These are phyloP conservation scores for Girardinus metallicus DNA, from an alignment of 2,797 vertebrate species.

Conservation along the genomic window DNA sequence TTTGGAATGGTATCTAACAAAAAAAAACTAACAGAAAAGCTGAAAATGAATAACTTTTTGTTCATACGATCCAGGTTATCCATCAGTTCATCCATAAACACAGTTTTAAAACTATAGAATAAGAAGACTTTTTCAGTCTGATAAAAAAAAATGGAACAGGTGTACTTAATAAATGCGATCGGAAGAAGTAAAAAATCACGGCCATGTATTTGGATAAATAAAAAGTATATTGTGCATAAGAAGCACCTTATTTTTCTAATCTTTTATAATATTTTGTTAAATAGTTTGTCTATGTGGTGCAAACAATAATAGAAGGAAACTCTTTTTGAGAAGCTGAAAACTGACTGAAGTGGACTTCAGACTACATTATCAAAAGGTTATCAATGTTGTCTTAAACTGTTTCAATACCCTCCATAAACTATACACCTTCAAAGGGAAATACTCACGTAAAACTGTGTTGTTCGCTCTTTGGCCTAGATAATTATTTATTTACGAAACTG, in stretches of 20 bases:
- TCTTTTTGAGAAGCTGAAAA: not conserved
- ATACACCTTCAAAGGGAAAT: not conserved
- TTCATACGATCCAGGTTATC: not conserved
- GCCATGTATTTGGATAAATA: not conserved
- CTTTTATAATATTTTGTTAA: not conserved
- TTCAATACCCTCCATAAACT: not conserved
- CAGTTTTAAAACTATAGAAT: not conserved
- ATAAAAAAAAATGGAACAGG: not conserved
- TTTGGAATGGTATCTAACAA: not conserved
- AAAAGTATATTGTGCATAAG: not conserved
- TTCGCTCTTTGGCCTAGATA: not conserved
- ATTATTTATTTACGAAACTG: not conserved
- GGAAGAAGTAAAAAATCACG: not conserved
- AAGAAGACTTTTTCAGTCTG: not conserved
- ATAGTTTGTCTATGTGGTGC: not conserved
- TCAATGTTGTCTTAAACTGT: not conserved
- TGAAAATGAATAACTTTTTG: not conserved
- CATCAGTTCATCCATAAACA: not conserved
- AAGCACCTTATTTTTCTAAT: not conserved
- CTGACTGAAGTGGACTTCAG: not conserved
- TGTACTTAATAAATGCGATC: not conserved
- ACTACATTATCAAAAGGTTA: not conserved
- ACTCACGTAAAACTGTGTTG: constrained; percentile 20
- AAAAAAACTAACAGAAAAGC: too few species aligned
- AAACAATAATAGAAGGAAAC: not conserved